Evolutionary conservation across 2,113 vertebrate genomes (phyloP).

Genomic region (Odontophorus gujanensis): DNA sequence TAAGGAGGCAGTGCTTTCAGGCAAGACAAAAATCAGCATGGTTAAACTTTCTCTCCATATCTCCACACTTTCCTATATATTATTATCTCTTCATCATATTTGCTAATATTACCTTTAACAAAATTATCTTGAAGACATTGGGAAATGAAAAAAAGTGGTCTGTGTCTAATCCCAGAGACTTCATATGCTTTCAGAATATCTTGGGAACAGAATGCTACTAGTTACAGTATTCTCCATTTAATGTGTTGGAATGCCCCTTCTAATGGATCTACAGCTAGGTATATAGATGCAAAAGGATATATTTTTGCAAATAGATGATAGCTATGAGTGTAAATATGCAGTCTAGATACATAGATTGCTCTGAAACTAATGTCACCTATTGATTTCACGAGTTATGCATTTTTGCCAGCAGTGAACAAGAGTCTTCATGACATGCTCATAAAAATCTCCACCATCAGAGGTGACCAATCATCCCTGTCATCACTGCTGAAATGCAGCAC

Average conservation of each 20-base stretch:
- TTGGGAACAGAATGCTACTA: background rate
- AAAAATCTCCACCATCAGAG: no score
- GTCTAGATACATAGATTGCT: background rate
- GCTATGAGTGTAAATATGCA: background rate
- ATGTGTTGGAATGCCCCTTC: background rate
- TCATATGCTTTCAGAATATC: background rate
- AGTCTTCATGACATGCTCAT: no score
- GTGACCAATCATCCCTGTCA: no score
- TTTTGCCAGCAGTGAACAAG: no score
- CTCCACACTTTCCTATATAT: background rate
- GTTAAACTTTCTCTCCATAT: background rate
- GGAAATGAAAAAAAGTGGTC: background rate
- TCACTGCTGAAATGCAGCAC: no score
- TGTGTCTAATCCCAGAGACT: background rate
- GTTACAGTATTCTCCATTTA: background rate
- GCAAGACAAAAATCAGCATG: background rate
- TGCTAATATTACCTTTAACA: background rate
- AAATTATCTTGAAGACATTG: background rate
- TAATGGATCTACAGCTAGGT: accelerated
- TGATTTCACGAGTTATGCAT: no score
- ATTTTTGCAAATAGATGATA: accelerated
- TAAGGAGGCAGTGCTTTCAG: background rate
- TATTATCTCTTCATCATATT: background rate
- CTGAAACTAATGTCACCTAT: no score
- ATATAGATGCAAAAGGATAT: background rate